Conservation (phyloP, 2,113 vertebrate genomes). For the Hippotragus niger region DNA sequence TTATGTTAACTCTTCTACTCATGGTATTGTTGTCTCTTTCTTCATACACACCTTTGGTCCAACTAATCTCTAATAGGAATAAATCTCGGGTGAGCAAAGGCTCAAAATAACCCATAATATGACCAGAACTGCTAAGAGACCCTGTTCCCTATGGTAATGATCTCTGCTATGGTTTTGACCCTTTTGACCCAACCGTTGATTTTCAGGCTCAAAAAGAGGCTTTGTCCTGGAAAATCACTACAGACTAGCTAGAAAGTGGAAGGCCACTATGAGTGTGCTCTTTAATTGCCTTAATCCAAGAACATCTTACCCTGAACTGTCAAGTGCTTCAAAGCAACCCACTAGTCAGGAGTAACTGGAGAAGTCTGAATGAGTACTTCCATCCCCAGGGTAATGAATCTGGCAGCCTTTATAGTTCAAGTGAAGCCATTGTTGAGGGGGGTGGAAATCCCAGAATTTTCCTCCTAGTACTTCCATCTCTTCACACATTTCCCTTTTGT, state of each 20-base stretch:
- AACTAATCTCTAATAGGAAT: background rate
- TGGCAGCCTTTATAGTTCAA: background rate
- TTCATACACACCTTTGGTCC: background rate
- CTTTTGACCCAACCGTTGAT: background rate
- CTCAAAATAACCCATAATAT: background rate
- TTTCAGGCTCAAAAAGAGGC: background rate
- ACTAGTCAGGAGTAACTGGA: background rate
- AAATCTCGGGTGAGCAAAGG: background rate
- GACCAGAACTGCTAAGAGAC: background rate
- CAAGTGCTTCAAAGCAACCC: background rate
- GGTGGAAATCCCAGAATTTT: background rate
- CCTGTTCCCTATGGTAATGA: background rate
- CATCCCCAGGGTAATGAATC: background rate
- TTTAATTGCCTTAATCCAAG: background rate
- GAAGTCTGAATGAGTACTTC: background rate
- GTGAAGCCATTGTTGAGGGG: background rate
- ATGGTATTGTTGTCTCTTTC: background rate
- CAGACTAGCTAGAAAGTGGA: background rate
- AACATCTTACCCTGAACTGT: background rate
- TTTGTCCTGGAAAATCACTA: background rate
- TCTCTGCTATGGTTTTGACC: background rate
- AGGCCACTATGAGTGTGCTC: background rate
- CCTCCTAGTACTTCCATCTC: background rate
- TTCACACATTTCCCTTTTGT: background rate
- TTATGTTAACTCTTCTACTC: background rate